phyloP scores from a whole-genome alignment of 2,113 vertebrate genomes.

The Lycocorax pyrrhopterus region DNA sequence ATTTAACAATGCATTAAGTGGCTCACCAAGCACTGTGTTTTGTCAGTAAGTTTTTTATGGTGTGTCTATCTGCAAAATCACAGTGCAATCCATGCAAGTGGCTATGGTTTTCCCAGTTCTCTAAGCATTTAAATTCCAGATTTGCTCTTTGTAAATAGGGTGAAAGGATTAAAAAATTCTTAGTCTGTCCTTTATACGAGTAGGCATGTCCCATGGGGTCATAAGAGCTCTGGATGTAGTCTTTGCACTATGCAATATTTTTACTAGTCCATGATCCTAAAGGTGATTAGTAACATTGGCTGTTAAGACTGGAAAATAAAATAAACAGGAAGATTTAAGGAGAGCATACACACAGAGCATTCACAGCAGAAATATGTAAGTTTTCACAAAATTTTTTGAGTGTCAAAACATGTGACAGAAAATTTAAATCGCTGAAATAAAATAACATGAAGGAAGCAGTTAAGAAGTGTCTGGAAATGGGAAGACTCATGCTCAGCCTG shows the following conservation, averaged over 20 bases:
- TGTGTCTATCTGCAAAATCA: not conserved
- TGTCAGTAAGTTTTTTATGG: not conserved
- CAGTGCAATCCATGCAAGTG: not conserved
- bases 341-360: not conserved
- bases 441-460: conserved; percentile 37
- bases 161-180: not conserved
- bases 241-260: not conserved
- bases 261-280: not conserved
- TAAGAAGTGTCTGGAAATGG: conserved; percentile 34
- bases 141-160: not conserved
- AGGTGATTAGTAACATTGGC: not conserved
- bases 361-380: not conserved
- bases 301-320: not conserved
- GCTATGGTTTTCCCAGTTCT: not conserved
- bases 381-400: not conserved
- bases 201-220: not conserved
- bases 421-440: conserved; percentile 2
- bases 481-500: not conserved
- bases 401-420: not conserved
- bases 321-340: conserved; percentile 17
- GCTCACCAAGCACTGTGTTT: not conserved
- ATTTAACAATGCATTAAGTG: not conserved
- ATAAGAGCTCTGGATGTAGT: not conserved
- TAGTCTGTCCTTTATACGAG: not conserved
- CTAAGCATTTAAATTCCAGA: not conserved